Percentiles rank a stretch among this genome's conserved stretches.
Evolutionary conservation across 2,888 invertebrate genomes (phyloP).

Genomic region (Leptopilina drosophilae): DNA sequence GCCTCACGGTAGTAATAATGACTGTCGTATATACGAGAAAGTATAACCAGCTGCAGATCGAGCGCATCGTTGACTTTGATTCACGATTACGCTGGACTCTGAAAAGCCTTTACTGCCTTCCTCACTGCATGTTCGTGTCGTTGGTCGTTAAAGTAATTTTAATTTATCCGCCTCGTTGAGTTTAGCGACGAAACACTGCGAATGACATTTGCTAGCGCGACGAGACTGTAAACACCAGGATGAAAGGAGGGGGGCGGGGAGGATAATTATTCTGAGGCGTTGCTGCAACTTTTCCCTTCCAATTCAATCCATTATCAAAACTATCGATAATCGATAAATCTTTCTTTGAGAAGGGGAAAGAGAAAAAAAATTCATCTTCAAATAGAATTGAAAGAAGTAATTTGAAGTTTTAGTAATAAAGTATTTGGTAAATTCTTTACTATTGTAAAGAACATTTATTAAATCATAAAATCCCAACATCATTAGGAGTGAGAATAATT

Average conservation of each 20-base stretch:
- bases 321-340: neutral
- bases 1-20: slow-evolving; percentile 41
- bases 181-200: slow-evolving; percentile 15
- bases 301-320: neutral
- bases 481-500: slow-evolving; percentile 22
- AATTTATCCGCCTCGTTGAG: slow-evolving; percentile 22
- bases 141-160: slow-evolving; percentile 31
- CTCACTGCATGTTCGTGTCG: slow-evolving; percentile 28
- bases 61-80: slow-evolving; percentile 37
- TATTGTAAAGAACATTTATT: slow-evolving; percentile 1
- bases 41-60: slow-evolving; percentile 39
- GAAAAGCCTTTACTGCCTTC: slow-evolving; percentile 30
- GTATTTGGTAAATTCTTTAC: neutral
- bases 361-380: neutral
- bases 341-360: neutral
- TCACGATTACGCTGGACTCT: slow-evolving; percentile 33
- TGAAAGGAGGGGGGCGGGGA: no score
- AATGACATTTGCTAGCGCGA: slow-evolving; percentile 4
- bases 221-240: neutral
- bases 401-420: no score
- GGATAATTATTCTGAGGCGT: slow-evolving; percentile 3
- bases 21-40: slow-evolving; percentile 40
- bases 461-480: slow-evolving; percentile 4
- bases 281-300: neutral
- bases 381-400: no score